These are phyloP conservation scores for Phasianus colchicus DNA, from an alignment of 2,113 vertebrate genomes.

Conservation along the genomic window DNA sequence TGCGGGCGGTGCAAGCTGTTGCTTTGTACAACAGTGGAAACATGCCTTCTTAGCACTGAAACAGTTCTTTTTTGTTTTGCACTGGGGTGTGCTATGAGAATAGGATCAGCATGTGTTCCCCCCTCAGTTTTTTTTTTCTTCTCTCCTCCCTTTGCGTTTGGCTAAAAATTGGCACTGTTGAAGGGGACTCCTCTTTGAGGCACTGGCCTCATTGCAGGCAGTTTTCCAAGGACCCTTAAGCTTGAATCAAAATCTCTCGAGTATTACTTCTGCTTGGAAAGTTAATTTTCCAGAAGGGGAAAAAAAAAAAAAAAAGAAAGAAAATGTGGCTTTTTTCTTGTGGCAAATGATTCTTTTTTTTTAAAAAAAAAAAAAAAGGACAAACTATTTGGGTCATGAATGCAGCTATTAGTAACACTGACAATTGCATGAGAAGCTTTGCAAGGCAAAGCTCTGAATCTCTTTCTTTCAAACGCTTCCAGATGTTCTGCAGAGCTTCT, in stretches of 20 bases:
- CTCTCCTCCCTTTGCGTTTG: background rate
- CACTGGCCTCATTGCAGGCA: background rate
- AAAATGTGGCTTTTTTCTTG: background rate
- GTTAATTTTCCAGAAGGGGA: background rate
- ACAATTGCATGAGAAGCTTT: background rate
- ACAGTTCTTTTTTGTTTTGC: background rate
- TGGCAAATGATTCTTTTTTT: background rate
- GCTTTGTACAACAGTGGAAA: background rate
- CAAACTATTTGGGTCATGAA: background rate
- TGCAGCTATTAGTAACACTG: background rate
- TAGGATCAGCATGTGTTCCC: accelerated
- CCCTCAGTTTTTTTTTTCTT: background rate
- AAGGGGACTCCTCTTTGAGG: background rate
- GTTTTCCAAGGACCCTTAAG: background rate
- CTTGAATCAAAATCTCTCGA: background rate
- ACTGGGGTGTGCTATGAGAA: accelerated
- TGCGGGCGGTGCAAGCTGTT: background rate
- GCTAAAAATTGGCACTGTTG: background rate
- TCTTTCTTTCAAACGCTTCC: background rate
- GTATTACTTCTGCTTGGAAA: background rate
- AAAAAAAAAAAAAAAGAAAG: background rate
- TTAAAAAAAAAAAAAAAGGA: background rate
- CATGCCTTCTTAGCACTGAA: accelerated
- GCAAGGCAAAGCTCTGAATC: accelerated
- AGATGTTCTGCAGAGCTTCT: background rate